These are phyloP conservation scores for Apogon hyalosoma DNA, from an alignment of 2,797 vertebrate genomes.

Conservation along the genomic window DNA sequence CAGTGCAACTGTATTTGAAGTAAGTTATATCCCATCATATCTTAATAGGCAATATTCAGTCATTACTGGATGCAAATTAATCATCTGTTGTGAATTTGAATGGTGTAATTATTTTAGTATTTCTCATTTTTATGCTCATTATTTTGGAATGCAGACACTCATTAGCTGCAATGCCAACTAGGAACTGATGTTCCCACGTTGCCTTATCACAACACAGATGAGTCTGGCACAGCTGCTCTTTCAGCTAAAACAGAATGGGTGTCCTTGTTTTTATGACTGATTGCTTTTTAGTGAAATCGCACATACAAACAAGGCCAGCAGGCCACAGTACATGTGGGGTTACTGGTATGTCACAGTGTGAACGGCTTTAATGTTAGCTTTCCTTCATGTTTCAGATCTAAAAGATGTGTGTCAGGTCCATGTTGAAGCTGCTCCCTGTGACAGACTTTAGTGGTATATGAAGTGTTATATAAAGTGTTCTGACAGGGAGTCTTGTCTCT, in stretches of 20 bases:
- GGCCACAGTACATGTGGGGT: neutral
- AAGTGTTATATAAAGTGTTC: constrained; percentile 19
- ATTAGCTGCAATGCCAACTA: constrained; percentile 35
- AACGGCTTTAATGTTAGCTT: neutral
- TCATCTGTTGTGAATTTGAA: constrained; percentile 54
- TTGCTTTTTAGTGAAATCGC: constrained; percentile 28
- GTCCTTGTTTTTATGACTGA: constrained; percentile 58
- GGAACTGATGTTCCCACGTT: constrained; percentile 33
- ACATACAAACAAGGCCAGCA: constrained; percentile 30
- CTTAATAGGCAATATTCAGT: constrained; percentile 7
- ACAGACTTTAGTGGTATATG: constrained; percentile 37
- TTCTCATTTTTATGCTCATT: constrained; percentile 25
- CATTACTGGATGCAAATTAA: constrained; percentile 42
- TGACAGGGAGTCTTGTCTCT: constrained; percentile 44
- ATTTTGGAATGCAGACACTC: constrained; percentile 23
- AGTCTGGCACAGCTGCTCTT: constrained; percentile 45
- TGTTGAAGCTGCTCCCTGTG: constrained; percentile 33
- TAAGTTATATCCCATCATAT: constrained; percentile 18
- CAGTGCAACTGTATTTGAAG: constrained; percentile 1
- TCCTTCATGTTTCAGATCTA: constrained; percentile 9
- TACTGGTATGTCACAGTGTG: neutral
- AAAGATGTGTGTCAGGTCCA: neutral
- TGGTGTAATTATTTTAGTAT: constrained; percentile 6
- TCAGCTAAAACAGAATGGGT: constrained; percentile 24
- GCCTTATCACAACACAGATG: constrained; percentile 31